phyloP scores from a whole-genome alignment of 1,140 invertebrate genomes.

The Dinoponera quadriceps region DNA sequence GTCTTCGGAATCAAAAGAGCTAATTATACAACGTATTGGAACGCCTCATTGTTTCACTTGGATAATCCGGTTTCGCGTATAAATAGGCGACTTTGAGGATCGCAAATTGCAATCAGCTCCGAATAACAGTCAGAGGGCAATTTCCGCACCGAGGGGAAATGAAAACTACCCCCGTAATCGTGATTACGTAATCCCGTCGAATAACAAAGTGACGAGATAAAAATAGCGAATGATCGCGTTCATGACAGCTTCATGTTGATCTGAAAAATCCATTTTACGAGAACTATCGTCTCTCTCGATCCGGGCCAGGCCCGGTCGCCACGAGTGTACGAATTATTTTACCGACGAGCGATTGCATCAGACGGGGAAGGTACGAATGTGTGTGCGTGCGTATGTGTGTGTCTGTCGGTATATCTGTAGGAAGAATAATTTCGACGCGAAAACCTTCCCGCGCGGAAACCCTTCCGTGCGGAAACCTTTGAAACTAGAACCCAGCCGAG shows the following conservation, averaged over 20 bases:
- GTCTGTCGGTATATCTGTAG: not conserved
- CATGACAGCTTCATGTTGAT: not conserved
- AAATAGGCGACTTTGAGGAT: not conserved
- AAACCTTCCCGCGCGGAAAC: not conserved
- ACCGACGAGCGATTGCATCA: constrained; percentile 1
- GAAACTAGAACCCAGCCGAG: not conserved
- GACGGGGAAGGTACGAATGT: not conserved
- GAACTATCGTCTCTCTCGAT: not conserved
- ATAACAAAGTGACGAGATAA: not conserved
- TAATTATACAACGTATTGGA: constrained; percentile 7
- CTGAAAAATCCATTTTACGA: not conserved
- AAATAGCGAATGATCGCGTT: not conserved
- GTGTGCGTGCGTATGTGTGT: too few relatives aligned
- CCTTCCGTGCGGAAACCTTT: not conserved
- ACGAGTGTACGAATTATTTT: not conserved
- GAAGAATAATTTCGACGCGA: not conserved
- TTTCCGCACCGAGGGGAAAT: not conserved
- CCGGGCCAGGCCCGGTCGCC: not conserved
- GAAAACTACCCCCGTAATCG: not conserved
- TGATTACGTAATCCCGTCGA: not conserved
- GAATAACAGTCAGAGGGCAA: not conserved
- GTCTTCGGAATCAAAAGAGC: constrained; percentile 9
- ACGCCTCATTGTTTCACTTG: constrained; percentile 4
- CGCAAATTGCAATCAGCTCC: not conserved
- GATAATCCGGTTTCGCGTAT: constrained; percentile 3